Base-by-base conservation (phyloP, 2,888 invertebrate genomes). In the Hypomecis punctinalis region DNA sequence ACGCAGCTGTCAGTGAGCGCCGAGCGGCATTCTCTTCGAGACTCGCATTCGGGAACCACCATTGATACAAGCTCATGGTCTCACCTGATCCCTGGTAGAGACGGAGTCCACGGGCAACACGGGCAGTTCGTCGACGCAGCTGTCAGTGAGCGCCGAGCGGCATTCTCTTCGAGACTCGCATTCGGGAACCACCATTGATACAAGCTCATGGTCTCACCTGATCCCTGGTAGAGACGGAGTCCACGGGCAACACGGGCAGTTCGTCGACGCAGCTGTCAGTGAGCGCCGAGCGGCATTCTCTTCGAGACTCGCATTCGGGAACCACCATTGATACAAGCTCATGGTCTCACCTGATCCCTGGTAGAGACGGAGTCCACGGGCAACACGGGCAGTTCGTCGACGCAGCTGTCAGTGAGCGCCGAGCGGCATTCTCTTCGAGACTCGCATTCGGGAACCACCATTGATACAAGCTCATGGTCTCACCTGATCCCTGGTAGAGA, bases 261-360 rank as follows among this genome's bases (percentile, higher is more conserved):
- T 82, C 81, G 76, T 91, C 90, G 5, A 90, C 89, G 65, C 89
- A 89, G 76, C 91, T 91, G 79, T 91, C 91, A 0, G 91, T 90
- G 33, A 91, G 82, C 10, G 85, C 78, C 1, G 77, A 68, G 55
- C 85, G 77, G 53, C 84, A 75, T 10, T 76, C 80, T n/a, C 78
- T 70, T 3, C 79, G 68, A 9, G 78, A 68, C 6, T 76, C 78
- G 63, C 83, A 77, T 33, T 80, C 81, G 5, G 64, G 76, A 42
- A 82, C 81, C 37, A 85, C 81, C 73, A 88, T 77, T 6, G 90
- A 88, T 46, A 91, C n/a, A n/a, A n/a, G n/a, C n/a, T n/a, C n/a
- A n/a, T n/a, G 5, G 8, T n/a, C 10, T 33, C 11, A 75, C 76
- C 77, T 79, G 75, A 63, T 80, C 80, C 9, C 40, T 37, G 5